Evolutionary conservation across 2,888 invertebrate genomes (phyloP).

Genomic region (Physocephala rufipes): DNA sequence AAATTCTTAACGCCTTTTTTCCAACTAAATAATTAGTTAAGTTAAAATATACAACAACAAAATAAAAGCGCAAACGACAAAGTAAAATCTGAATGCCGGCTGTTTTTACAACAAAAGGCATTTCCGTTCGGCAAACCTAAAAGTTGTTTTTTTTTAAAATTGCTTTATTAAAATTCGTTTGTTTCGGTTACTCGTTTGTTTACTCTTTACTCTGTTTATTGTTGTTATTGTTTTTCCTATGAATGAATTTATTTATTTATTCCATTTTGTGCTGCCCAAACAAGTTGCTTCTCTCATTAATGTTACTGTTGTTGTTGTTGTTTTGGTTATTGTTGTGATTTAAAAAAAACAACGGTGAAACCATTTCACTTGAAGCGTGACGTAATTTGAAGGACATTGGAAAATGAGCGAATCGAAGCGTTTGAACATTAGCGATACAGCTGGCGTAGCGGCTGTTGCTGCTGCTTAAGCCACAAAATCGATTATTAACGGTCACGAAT

Average conservation of each 20-base stretch:
- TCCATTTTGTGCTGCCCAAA: slow-evolving; percentile 2
- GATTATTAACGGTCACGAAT: no score
- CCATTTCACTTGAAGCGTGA: slow-evolving; percentile 14
- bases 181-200: background rate
- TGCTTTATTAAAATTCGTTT: slow-evolving; percentile 21
- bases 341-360: background rate
- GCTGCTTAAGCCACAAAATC: background rate
- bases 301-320: background rate
- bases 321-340: slow-evolving; percentile 9
- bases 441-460: background rate
- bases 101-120: slow-evolving; percentile 11
- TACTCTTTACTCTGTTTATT: slow-evolving; percentile 4
- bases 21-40: no score
- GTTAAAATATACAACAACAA: background rate
- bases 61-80: background rate
- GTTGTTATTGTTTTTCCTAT: background rate
- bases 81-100: no score
- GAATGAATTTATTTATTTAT: no score
- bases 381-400: background rate
- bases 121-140: slow-evolving; percentile 16
- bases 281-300: background rate
- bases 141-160: background rate
- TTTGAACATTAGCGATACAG: no score
- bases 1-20: no score
- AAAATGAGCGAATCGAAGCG: background rate